Conservation (phyloP, 2,888 invertebrate species). For the Polymixis flavicincta region DNA sequence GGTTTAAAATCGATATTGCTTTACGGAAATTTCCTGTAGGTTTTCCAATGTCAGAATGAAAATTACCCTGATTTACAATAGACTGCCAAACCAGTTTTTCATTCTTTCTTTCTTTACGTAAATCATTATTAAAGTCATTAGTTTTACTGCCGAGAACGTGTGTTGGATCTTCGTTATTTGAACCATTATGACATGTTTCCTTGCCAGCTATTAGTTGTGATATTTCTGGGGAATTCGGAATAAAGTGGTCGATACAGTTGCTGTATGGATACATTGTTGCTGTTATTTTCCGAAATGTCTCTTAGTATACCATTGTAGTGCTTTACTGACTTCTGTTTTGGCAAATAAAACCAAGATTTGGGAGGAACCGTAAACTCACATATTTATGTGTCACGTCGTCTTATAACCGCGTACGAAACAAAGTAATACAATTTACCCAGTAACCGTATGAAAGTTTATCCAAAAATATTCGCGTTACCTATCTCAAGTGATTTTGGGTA, state of each 20-base stretch:
- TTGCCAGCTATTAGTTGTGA: background rate
- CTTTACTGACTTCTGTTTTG: too few species aligned
- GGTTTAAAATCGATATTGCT: slow-evolving; percentile 24
- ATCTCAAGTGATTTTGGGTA: slow-evolving; percentile 49
- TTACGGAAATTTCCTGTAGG: background rate
- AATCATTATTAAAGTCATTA: background rate
- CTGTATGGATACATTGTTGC: background rate
- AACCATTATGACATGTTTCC: background rate
- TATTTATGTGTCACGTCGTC: background rate
- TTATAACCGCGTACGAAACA: slow-evolving; percentile 21
- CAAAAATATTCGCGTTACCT: slow-evolving; percentile 61
- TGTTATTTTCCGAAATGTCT: background rate
- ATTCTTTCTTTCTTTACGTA: too few species aligned
- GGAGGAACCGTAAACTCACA: background rate
- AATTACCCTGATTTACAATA: background rate
- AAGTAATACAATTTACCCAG: slow-evolving; percentile 25
- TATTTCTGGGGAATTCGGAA: background rate
- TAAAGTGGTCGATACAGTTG: background rate
- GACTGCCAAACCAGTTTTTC: background rate
- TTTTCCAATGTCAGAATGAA: background rate
- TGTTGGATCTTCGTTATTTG: background rate
- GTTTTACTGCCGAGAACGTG: background rate
- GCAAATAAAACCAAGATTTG: slow-evolving; percentile 2
- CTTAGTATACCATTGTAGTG: background rate
- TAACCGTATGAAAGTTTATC: slow-evolving; percentile 16